A percentile compares a stretch with the other conserved stretches of the same genome.
phyloP scores from a whole-genome alignment of 2,888 invertebrate species.

The Pherbina coryleti region DNA sequence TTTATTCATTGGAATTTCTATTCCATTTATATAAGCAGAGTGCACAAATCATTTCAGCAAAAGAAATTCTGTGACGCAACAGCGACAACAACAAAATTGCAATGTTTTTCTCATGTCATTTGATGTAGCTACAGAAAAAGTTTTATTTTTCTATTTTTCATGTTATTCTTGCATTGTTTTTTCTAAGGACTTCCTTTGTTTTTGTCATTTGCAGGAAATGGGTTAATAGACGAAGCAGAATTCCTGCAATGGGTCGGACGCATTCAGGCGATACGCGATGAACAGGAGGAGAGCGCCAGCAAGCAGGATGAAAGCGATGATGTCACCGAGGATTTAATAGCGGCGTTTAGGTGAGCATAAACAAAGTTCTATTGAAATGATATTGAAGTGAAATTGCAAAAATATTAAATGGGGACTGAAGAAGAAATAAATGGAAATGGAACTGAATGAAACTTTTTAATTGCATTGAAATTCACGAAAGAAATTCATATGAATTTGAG shows the following conservation, averaged over 20 bases:
- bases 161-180: neutral
- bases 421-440: too few species aligned
- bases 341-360: conserved; percentile 79
- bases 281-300: conserved; percentile 71
- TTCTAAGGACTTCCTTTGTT: neutral
- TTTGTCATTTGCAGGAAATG: conserved; percentile 73
- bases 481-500: neutral
- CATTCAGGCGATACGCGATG: conserved; percentile 78
- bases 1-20: too few species aligned
- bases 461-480: neutral
- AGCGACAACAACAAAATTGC: too few species aligned
- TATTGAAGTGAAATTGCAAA: too few species aligned
- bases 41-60: too few species aligned
- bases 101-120: neutral
- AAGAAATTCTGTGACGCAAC: too few species aligned
- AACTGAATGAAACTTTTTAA: neutral
- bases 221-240: conserved; percentile 82
- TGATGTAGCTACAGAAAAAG: neutral
- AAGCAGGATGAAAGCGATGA: conserved; percentile 73
- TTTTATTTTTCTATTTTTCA: neutral
- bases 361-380: neutral
- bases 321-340: conserved; percentile 83
- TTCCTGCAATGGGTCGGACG: conserved; percentile 83
- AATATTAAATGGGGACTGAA: too few species aligned
- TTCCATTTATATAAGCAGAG: too few species aligned